phyloP scores from a whole-genome alignment of 2,888 invertebrate genomes.

The Drosophila prostipennis region DNA sequence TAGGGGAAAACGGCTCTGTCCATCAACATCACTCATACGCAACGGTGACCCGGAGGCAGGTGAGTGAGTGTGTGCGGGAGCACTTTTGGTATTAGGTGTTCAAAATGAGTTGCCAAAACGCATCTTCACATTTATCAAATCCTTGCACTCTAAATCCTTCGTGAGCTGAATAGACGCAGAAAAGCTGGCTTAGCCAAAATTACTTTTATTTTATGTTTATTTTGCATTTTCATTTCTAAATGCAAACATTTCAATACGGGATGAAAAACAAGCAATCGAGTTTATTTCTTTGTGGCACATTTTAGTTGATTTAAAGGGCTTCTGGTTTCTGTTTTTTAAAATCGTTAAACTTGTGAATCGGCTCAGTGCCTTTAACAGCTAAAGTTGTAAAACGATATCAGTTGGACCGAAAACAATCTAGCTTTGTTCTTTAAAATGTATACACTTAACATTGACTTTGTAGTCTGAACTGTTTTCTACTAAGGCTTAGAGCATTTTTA shows the following conservation, averaged over 20 bases:
- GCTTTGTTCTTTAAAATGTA: too few relatives aligned
- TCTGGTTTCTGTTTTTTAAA: background rate
- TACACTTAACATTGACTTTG: too few relatives aligned
- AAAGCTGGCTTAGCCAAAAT: background rate
- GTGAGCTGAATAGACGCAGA: background rate
- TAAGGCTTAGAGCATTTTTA: too few relatives aligned
- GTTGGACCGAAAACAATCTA: too few relatives aligned
- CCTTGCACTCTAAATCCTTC: background rate
- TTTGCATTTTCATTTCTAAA: background rate
- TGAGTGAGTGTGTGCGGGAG: too few relatives aligned
- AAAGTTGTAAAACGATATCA: background rate
- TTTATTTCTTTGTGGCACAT: background rate
- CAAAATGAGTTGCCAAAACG: background rate
- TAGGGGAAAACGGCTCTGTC: background rate
- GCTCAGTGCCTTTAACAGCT: background rate
- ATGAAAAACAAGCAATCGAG: background rate
- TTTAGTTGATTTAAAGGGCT: background rate
- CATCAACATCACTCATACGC: conserved; percentile 10
- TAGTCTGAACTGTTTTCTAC: too few relatives aligned
- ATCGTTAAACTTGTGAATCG: background rate
- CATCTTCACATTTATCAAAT: background rate
- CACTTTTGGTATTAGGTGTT: background rate
- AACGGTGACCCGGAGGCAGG: background rate
- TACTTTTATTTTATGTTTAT: background rate
- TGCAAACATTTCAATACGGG: background rate